These are phyloP conservation scores for Conus canariensis DNA, from an alignment of 2,888 invertebrate genomes.

Conservation along the genomic window DNA sequence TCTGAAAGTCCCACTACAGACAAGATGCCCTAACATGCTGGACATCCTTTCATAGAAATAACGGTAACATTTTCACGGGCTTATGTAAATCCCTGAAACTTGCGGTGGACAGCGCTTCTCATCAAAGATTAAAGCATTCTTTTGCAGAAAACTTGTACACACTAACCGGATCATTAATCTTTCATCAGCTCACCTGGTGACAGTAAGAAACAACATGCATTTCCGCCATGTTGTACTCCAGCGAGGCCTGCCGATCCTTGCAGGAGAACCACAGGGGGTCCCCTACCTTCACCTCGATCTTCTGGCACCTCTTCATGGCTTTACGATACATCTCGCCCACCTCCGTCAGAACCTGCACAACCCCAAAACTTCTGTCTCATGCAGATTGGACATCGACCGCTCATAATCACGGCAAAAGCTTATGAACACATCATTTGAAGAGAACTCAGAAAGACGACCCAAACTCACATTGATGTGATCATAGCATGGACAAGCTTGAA, in stretches of 20 bases:
- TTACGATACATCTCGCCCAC: conserved; percentile 24
- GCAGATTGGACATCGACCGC: not conserved
- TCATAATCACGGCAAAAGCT: not conserved
- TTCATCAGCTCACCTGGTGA: conserved; percentile 4
- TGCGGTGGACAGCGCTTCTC: too few relatives aligned
- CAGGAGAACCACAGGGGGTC: conserved; percentile 4
- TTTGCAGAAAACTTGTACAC: too few relatives aligned
- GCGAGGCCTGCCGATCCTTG: conserved; percentile 26
- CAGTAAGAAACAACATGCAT: conserved; percentile 3
- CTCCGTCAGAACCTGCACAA: conserved; percentile 25
- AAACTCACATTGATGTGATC: not conserved
- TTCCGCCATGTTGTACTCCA: conserved; percentile 24
- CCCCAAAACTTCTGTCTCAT: too few relatives aligned
- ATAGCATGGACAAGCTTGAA: too few relatives aligned
- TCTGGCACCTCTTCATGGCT: conserved; percentile 34
- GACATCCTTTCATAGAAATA: too few relatives aligned
- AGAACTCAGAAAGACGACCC: not conserved
- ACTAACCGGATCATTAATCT: too few relatives aligned
- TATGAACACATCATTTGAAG: not conserved
- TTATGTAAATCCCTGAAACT: too few relatives aligned
- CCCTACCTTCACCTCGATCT: conserved; percentile 22
- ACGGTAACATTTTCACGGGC: too few relatives aligned
- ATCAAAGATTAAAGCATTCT: too few relatives aligned
- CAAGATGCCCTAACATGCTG: too few relatives aligned
- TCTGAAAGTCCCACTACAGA: too few relatives aligned